Evolutionary conservation across 2,888 invertebrate genomes (phyloP).

Genomic region (Ormia ochracea): DNA sequence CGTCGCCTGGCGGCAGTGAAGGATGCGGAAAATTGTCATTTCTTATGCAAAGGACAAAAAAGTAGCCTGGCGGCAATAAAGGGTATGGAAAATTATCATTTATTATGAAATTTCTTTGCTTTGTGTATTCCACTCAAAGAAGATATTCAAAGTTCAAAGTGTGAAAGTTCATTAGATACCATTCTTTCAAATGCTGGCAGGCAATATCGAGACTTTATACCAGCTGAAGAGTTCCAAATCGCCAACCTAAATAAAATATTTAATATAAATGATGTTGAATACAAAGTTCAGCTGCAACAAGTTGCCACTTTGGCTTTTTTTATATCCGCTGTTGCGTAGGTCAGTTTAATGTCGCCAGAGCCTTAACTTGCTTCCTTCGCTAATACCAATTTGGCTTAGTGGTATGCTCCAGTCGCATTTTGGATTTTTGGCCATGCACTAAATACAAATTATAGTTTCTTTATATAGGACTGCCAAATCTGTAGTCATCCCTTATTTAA

Average conservation of each 20-base stretch:
- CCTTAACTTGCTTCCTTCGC: conserved; percentile 80
- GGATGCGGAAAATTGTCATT: not conserved
- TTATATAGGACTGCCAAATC: conserved; percentile 83
- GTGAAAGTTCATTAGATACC: conserved; percentile 80
- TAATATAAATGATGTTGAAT: conserved; percentile 79
- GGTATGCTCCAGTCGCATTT: conserved; percentile 78
- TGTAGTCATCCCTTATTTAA: conserved; percentile 80
- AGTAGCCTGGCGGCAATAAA: conserved; percentile 79
- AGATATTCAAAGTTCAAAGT: conserved; percentile 81
- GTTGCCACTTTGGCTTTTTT: conserved; percentile 81
- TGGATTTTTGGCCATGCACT: conserved; percentile 78
- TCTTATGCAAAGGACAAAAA: conserved; percentile 77
- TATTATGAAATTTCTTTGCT: conserved; percentile 78
- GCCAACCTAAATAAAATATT: conserved; percentile 77
- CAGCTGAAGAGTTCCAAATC: conserved; percentile 79
- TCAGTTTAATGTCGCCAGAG: conserved; percentile 81
- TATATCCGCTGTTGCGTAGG: conserved; percentile 76
- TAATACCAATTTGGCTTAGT: conserved; percentile 79
- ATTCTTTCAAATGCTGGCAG: conserved; percentile 80
- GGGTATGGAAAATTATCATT: not conserved
- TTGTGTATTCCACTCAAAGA: conserved; percentile 80
- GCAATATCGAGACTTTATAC: conserved; percentile 78
- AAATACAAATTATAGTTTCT: conserved; percentile 78
- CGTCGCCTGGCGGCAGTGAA: conserved; percentile 76
- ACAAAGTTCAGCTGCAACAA: conserved; percentile 79